Evolutionary conservation across 2,888 invertebrate species (phyloP).

Genomic region (Steromphala cineraria): DNA sequence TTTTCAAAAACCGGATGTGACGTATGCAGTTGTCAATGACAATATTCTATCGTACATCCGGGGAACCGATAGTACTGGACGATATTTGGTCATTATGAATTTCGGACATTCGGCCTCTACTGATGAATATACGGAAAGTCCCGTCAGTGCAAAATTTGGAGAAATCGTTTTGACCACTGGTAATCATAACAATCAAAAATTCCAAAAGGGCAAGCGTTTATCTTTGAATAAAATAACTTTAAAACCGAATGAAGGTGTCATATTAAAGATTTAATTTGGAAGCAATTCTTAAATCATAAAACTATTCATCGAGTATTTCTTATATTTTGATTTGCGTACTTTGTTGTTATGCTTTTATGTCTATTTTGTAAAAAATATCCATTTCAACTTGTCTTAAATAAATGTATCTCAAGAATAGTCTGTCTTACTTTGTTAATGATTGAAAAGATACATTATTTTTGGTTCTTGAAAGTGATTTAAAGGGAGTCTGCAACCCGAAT

Average conservation of each 20-base stretch:
- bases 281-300: too few species aligned
- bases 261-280: neutral
- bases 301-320: too few species aligned
- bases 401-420: too few species aligned
- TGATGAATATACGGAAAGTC: constrained; percentile 39
- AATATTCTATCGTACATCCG: constrained; percentile 55
- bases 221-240: neutral
- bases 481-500: too few species aligned
- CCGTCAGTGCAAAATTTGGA: constrained; percentile 6
- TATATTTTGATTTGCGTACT: too few species aligned
- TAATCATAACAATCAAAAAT: neutral
- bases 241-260: neutral
- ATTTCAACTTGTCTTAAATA: too few species aligned
- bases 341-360: too few species aligned
- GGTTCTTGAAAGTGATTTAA: too few species aligned
- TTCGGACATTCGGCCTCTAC: constrained; percentile 38
- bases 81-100: constrained; percentile 49
- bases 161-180: constrained; percentile 27
- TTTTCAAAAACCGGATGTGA: constrained; percentile 37
- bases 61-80: constrained; percentile 18
- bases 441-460: too few species aligned
- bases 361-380: too few species aligned
- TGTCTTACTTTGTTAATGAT: too few species aligned
- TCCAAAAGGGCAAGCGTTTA: neutral
- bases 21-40: constrained; percentile 43